These are phyloP conservation scores for Pentamera pediparva DNA, from an alignment of 53 echinoderm and acorn worm genomes.

Conservation along the genomic window DNA sequence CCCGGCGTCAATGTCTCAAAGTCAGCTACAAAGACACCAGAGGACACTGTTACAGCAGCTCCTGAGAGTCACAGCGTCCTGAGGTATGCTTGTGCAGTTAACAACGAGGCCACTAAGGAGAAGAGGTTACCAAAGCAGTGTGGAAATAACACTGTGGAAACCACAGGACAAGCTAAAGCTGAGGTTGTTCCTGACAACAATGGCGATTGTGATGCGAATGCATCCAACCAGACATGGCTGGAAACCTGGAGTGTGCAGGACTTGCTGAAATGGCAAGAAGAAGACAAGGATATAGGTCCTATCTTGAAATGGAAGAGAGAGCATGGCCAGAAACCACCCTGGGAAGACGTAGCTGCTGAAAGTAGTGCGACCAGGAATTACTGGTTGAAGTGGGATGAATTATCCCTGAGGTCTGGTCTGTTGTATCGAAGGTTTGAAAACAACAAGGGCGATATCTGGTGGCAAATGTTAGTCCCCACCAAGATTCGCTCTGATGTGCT, in stretches of 20 bases:
- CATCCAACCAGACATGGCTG: too few species aligned
- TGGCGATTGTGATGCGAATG: too few species aligned
- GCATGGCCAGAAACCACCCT: background rate
- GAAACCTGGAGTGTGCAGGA: background rate
- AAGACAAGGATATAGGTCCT: background rate
- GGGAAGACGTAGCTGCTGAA: background rate
- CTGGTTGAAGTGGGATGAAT: constrained; percentile 37
- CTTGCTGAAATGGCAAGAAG: background rate
- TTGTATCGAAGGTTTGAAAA: constrained; percentile 24
- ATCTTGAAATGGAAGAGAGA: background rate
- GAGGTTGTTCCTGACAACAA: too few species aligned
- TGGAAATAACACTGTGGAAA: too few species aligned
- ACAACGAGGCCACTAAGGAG: too few species aligned
- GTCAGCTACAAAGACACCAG: too few species aligned
- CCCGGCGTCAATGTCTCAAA: too few species aligned
- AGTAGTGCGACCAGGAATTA: background rate
- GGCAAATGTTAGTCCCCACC: constrained; percentile 10
- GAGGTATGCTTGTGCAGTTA: too few species aligned
- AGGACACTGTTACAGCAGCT: too few species aligned
- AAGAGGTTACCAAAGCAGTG: too few species aligned
- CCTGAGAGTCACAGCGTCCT: too few species aligned
- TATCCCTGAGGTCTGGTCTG: background rate
- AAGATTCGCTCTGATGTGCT: background rate
- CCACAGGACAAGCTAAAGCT: too few species aligned
- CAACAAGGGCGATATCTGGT: background rate